phyloP scores from a whole-genome alignment of 92 coral and sea anemone genomes.

The Montipora capitata region DNA sequence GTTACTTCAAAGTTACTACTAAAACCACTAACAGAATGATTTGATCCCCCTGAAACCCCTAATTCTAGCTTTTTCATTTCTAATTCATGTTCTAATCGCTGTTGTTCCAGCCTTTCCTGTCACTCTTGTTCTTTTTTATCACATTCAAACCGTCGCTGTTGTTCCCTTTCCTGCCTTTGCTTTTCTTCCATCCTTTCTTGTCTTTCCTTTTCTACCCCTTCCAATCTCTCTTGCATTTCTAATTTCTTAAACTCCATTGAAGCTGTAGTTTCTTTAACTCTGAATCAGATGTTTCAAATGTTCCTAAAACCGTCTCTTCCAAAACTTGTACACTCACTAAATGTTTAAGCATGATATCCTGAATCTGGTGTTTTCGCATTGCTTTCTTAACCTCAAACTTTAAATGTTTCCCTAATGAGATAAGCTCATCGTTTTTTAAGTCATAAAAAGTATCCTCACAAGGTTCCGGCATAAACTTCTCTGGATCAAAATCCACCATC shows the following conservation, averaged over 20 bases:
- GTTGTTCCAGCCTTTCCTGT: conserved; percentile 3
- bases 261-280: conserved; percentile 1
- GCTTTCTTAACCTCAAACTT: too few species aligned
- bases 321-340: not conserved
- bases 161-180: conserved; percentile 4
- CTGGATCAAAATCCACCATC: too few species aligned
- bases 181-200: too few species aligned
- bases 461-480: too few species aligned
- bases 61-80: conserved; percentile 54
- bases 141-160: not conserved
- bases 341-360: too few species aligned
- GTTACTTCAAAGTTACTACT: conserved; percentile 38
- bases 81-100: conserved; percentile 27
- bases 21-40: conserved; percentile 11
- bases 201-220: not conserved
- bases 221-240: not conserved
- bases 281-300: not conserved
- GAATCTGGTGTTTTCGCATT: not conserved
- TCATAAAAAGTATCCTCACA: too few species aligned
- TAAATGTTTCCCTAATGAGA: too few species aligned
- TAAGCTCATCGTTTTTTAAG: too few species aligned
- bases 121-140: conserved; percentile 28
- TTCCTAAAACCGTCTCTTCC: conserved; percentile 1
- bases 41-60: conserved; percentile 2
- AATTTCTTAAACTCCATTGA: conserved; percentile 15